A percentile compares a stretch with the other conserved stretches of the same genome.
phyloP scores from a whole-genome alignment of 2,797 vertebrate genomes.

The Ceryle rudis region DNA sequence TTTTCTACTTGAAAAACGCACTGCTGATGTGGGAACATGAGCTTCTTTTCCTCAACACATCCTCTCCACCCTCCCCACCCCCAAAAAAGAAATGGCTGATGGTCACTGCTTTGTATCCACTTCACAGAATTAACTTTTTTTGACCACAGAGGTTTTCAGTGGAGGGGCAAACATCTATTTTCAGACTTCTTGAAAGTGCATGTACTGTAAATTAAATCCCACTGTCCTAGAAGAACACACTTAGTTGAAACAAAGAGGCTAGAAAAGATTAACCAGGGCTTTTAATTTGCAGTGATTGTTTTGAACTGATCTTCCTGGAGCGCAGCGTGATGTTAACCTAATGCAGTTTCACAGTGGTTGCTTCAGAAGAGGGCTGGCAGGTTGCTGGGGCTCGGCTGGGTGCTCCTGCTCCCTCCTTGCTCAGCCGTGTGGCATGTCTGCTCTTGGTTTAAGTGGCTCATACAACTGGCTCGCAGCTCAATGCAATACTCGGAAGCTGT shows the following conservation, averaged over 20 bases:
- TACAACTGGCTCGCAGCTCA: neutral
- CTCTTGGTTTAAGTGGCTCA: neutral
- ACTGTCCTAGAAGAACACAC: neutral
- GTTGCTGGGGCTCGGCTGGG: neutral
- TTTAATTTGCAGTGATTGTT: neutral
- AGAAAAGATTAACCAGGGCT: neutral
- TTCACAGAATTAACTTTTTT: neutral
- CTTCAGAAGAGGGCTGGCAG: neutral
- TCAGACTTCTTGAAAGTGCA: neutral
- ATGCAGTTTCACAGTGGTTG: neutral
- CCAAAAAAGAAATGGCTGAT: neutral
- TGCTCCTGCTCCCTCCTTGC: neutral
- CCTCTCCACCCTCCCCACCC: neutral
- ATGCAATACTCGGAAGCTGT: neutral
- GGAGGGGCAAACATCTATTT: neutral
- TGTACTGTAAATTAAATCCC: neutral
- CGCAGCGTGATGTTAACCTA: neutral
- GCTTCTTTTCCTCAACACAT: neutral
- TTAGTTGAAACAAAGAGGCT: neutral
- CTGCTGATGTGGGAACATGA: neutral
- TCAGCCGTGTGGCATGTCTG: fast-evolving
- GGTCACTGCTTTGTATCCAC: neutral
- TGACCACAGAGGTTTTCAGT: neutral
- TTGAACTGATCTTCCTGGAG: neutral
- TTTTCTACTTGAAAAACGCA: neutral